Conservation (phyloP, 2,888 invertebrate genomes). For the Arge pagana region DNA sequence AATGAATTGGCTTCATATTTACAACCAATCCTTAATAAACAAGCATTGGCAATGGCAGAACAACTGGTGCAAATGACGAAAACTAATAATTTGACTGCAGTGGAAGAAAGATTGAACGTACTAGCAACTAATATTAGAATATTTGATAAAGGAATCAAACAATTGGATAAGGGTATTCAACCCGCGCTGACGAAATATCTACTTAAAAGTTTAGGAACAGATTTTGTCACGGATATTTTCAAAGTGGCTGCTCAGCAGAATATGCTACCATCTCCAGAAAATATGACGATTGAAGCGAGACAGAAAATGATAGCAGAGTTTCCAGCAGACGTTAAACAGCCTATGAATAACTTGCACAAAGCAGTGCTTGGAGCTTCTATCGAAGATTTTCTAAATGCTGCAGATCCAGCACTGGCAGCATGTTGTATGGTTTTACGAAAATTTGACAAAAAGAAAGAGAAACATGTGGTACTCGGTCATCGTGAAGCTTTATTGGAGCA, state of each 20-base stretch:
- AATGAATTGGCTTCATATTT: slow-evolving; percentile 72
- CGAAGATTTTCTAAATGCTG: slow-evolving; percentile 78
- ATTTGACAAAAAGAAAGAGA: slow-evolving; percentile 86
- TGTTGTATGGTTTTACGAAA: slow-evolving; percentile 85
- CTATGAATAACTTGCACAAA: slow-evolving; percentile 71
- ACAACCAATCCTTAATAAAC: slow-evolving; percentile 73
- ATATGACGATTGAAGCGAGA: slow-evolving; percentile 66
- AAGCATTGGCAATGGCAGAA: slow-evolving; percentile 71
- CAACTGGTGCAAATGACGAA: slow-evolving; percentile 72
- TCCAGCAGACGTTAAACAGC: slow-evolving; percentile 70
- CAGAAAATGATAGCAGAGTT: slow-evolving; percentile 71
- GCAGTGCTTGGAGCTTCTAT: slow-evolving; percentile 70
- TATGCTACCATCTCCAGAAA: slow-evolving; percentile 62
- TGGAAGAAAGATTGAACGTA: slow-evolving; percentile 78
- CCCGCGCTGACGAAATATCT: slow-evolving; percentile 78
- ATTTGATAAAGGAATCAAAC: slow-evolving; percentile 78
- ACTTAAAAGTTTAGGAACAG: slow-evolving; percentile 81
- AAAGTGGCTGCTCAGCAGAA: slow-evolving; percentile 76
- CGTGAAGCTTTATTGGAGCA: slow-evolving; percentile 82
- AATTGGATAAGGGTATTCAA: slow-evolving; percentile 68
- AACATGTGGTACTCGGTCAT: slow-evolving; percentile 76
- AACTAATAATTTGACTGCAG: slow-evolving; percentile 51
- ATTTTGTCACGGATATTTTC: slow-evolving; percentile 79
- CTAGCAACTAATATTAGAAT: slow-evolving; percentile 75
- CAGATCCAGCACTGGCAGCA: slow-evolving; percentile 72